A percentile compares a stretch with the other conserved stretches of the same genome.
Conservation (phyloP, 2,113 vertebrate species). For the Dasypus novemcinctus region DNA sequence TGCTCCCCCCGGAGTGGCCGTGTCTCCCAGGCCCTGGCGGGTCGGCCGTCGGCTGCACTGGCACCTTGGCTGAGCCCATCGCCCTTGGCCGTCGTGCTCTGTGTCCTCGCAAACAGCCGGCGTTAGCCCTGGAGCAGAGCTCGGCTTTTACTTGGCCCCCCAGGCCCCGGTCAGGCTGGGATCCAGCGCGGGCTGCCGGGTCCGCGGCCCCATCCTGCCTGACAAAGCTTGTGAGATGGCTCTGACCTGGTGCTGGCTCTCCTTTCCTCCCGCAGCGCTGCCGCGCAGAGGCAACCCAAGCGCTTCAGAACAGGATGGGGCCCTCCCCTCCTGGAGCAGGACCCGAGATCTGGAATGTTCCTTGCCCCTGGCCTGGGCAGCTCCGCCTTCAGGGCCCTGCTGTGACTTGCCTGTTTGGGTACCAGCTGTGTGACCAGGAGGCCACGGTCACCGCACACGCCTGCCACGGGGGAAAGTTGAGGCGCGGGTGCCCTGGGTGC, state of each 20-base stretch:
- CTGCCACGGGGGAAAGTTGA: fast-evolving
- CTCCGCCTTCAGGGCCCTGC: neutral
- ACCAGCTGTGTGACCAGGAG: neutral
- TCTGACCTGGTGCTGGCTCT: neutral
- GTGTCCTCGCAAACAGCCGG: conserved; percentile 56
- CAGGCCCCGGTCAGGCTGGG: neutral
- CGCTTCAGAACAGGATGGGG: neutral
- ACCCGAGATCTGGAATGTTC: neutral
- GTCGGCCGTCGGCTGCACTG: neutral
- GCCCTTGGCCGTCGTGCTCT: neutral
- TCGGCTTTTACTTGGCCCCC: conserved; percentile 1
- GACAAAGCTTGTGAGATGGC: too few species aligned
- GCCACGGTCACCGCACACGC: neutral
- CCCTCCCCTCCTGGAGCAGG: neutral
- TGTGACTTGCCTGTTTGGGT: neutral
- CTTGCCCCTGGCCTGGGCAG: neutral
- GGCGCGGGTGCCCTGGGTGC: neutral
- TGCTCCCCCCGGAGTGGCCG: conserved; percentile 40
- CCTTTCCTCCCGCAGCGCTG: too few species aligned
- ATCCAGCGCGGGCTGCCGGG: too few species aligned
- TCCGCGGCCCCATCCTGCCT: fast-evolving
- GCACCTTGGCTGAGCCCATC: conserved; percentile 24
- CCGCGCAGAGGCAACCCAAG: too few species aligned
- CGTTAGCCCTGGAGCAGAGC: conserved; percentile 31
- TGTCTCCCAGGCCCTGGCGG: conserved; percentile 42